Base-by-base conservation (phyloP, 2,113 vertebrate species). In the Amia ocellicauda region DNA sequence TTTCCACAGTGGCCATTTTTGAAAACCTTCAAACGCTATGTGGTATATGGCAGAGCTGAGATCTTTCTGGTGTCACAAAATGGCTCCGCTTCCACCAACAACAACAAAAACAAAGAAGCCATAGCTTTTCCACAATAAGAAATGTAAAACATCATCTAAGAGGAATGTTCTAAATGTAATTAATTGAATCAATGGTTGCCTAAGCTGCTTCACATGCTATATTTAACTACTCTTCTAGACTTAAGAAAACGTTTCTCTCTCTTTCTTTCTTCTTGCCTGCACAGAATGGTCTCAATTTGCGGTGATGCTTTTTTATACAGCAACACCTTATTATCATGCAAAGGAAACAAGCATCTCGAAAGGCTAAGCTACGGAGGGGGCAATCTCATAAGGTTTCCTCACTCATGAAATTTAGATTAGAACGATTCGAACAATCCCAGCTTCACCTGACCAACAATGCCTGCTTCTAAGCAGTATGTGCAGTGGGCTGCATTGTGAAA, bases 351-450 rank as follows among this genome's bases (percentile, higher is more conserved):
- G 7, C 41, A 41, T 23, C 40, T 7, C 50, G 7, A 67, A 67
- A 23, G 22, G 14, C 13, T 19, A 50, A 24, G 14, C 43, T 8
- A 57, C 68, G 74, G 65, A 56, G 24, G 52, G 73, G 51, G 52
- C 73, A 64, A 83, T 69, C 68, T 66, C 78, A 66, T 68, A 66
- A 69, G 56, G 64, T 55, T 73, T 61, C 70, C 79, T 77, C 72
- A 74, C 81, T 84, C 74, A 74, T 84, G 80, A 78, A 83, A 80
- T 84, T 79, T 74, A 82, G 74, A 83, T 80, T 77, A 77, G 77
- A 74, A 69, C 24, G 16, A 27, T 17, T 16, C 24, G 24, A 27
- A 14, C 52, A 28, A 27, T 55, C 24, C 24, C 10, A 55, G 26
- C 52, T 27, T 55, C 52, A 55, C 24, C 52, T 55, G 31, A 36